Evolutionary conservation across 2,113 vertebrate species (phyloP).

Genomic region (Mastomys coucha): DNA sequence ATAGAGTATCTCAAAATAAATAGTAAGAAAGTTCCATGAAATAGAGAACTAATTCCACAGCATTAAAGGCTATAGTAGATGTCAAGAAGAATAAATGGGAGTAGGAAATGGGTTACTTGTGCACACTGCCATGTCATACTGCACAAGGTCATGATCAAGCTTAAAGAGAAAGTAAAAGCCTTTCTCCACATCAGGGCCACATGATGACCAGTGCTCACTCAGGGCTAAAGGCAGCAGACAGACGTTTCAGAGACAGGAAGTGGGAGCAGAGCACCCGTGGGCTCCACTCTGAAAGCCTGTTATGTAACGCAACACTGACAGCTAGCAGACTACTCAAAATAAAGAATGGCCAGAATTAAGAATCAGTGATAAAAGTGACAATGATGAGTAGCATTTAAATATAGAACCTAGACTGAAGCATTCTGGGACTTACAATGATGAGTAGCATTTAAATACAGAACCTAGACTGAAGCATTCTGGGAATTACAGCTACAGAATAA

Average conservation of each 20-base stretch:
- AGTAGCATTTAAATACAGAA: conserved; percentile 47
- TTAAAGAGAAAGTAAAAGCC: conserved; percentile 39
- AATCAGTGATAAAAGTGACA: background rate
- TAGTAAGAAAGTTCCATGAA: conserved; percentile 10
- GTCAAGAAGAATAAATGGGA: conserved; percentile 38
- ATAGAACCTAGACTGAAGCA: conserved; percentile 29
- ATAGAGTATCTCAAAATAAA: conserved; percentile 7
- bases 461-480: background rate
- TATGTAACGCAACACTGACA: conserved; percentile 5
- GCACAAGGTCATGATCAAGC: background rate
- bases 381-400: conserved; percentile 21
- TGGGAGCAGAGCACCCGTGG: background rate
- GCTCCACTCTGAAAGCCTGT: background rate
- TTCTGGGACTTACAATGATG: background rate
- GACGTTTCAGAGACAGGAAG: background rate
- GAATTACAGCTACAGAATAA: background rate
- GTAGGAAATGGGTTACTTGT: background rate
- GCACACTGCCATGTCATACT: background rate
- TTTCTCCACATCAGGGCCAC: background rate
- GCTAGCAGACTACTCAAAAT: background rate
- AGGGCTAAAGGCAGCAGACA: background rate
- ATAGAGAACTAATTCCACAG: conserved; percentile 42
- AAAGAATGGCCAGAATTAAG: conserved; percentile 30
- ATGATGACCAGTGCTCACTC: background rate
- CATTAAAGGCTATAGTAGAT: background rate